Evolutionary conservation across 1,140 invertebrate species (phyloP), one percentile per base, ranked within the genome.

Genomic region (Rhagoletis pomonella): DNA sequence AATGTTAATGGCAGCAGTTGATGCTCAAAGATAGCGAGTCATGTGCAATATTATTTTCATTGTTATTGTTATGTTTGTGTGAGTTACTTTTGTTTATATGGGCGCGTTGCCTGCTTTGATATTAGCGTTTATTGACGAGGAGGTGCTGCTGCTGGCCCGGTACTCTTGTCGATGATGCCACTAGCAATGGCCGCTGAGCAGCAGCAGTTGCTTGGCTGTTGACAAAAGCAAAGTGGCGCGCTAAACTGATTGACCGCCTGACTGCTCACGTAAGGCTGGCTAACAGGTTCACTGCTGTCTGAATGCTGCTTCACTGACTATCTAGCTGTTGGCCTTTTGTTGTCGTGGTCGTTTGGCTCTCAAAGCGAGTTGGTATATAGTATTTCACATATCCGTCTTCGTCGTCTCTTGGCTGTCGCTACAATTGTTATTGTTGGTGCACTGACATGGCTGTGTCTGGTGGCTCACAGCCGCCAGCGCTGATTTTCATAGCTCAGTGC

Each of bases 401-500:
- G 44, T 81, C 73, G 44, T 29, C 73, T 73, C 44, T 73, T 73
- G 42, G 44, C 14, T 73, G 4, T 3, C 19, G 64, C 42, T 44
- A 42, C 19, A 6, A 2, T 62, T 62, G 67, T 29, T 29, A 29
- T 19, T 69, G 73, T 19, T 67, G 64, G 19, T 67, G 9, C n/a
- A 39, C 64, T 5, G 19, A 0, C 29, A 39, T 9, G 4, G 42
- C 12, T 58, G 39, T 17, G 42, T 81, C 10, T 19, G 84, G 17
- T 86, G 84, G 84, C 17, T 86, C 59, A 64, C 84, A 86, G 60
- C 84, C 39, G 17, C 60, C 60, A 64, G 39, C 84, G 19, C 14
- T 62, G 58, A 14, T 62, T 86, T 59, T 86, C 58, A 86, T 64
- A 86, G 84, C 84, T 86, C 84, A 86, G 84, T 86, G 84, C 84